Conservation (phyloP, 2,888 invertebrate genomes). For the Tetragonisca angustula region DNA sequence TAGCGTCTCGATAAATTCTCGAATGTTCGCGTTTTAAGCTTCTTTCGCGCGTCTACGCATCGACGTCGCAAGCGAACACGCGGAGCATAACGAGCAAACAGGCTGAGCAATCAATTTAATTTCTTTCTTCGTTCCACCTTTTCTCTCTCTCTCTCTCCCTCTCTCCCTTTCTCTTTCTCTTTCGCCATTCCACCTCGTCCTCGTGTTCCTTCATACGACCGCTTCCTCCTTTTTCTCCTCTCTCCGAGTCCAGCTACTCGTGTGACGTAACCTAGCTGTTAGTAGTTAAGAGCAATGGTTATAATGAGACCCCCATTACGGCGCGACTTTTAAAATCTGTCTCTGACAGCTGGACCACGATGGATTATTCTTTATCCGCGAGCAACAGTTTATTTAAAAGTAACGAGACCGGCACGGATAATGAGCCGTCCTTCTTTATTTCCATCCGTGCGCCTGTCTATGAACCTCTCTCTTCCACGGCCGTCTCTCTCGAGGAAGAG, state of each 20-base stretch:
- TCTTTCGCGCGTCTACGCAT: slow-evolving; percentile 52
- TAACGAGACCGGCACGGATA: slow-evolving; percentile 66
- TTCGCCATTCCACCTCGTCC: neutral
- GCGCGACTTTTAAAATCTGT: slow-evolving; percentile 78
- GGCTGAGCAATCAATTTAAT: slow-evolving; percentile 78
- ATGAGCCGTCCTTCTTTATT: slow-evolving; percentile 60
- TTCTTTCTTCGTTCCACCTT: slow-evolving; percentile 46
- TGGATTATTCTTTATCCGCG: slow-evolving; percentile 72
- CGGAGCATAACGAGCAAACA: slow-evolving; percentile 67
- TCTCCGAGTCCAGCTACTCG: slow-evolving; percentile 42
- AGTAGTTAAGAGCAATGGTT: slow-evolving; percentile 74
- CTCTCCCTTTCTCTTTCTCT: neutral
- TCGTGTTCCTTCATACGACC: neutral
- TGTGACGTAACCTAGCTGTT: slow-evolving; percentile 67
- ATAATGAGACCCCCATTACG: slow-evolving; percentile 79
- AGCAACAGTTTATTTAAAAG: slow-evolving; percentile 66
- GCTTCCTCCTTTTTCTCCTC: neutral
- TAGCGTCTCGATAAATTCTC: slow-evolving; percentile 38
- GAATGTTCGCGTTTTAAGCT: slow-evolving; percentile 45
- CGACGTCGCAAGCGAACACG: slow-evolving; percentile 23
- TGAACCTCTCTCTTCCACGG: slow-evolving; percentile 14
- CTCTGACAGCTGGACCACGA: slow-evolving; percentile 74
- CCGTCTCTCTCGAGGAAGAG: slow-evolving; percentile 25
- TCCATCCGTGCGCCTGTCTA: slow-evolving; percentile 44
- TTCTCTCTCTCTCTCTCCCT: neutral